phyloP scores from a whole-genome alignment of 2,797 vertebrate species.

The Centropyge bicolor region DNA sequence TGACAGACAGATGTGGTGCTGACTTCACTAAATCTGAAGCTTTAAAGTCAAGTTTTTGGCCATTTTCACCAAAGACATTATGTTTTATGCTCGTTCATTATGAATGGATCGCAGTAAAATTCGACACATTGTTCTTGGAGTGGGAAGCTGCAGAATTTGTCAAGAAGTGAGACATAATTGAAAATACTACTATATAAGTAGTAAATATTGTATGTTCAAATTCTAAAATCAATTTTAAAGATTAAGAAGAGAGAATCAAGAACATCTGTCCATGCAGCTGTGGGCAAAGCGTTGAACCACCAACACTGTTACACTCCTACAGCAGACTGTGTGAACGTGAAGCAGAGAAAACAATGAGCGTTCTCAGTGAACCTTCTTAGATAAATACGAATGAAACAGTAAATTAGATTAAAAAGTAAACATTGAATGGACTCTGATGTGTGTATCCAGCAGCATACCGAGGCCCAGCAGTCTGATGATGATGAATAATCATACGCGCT shows the following conservation, averaged over 20 bases:
- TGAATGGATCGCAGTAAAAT: background rate
- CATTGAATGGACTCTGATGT: constrained; percentile 36
- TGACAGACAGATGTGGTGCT: constrained; percentile 11
- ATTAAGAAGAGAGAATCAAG: constrained; percentile 1
- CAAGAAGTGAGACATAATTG: background rate
- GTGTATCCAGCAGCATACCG: constrained; percentile 31
- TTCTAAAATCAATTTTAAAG: background rate
- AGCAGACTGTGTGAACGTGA: constrained; percentile 18
- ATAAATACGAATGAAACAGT: constrained; percentile 41
- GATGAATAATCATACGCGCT: constrained; percentile 74
- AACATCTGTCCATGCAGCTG: constrained; percentile 1
- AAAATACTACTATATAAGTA: background rate
- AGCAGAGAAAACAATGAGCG: constrained; percentile 38
- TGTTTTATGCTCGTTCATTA: background rate
- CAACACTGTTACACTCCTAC: constrained; percentile 21
- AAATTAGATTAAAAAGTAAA: constrained; percentile 49
- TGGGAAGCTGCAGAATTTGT: background rate
- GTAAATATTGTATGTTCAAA: background rate
- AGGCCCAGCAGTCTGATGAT: constrained; percentile 64
- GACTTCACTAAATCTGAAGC: constrained; percentile 21
- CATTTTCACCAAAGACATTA: background rate
- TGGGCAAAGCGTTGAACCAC: constrained; percentile 16
- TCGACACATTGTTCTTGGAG: background rate
- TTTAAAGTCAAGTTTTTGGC: background rate
- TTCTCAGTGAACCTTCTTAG: constrained; percentile 33